phyloP scores from a whole-genome alignment of 2,113 vertebrate genomes.

The Menura novaehollandiae region DNA sequence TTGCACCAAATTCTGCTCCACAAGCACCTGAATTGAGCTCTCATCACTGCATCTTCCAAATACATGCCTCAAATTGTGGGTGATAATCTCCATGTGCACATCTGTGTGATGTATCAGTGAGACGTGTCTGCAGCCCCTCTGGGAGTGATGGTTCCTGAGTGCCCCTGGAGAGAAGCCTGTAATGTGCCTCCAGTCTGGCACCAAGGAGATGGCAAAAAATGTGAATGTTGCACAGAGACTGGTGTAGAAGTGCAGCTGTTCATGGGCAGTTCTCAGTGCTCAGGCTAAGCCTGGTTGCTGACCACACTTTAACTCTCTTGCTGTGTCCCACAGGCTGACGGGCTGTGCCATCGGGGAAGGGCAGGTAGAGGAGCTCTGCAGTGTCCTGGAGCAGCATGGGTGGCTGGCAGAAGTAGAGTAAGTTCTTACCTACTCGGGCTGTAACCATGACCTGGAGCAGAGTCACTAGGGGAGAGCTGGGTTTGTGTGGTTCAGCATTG shows the following conservation, averaged over 20 bases:
- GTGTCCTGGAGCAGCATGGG: constrained; percentile 5
- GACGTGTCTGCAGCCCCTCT: background rate
- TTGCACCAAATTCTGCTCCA: background rate
- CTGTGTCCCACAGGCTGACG: constrained; percentile 22
- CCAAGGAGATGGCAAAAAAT: background rate
- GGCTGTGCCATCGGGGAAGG: constrained; percentile 36
- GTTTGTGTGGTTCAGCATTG: background rate
- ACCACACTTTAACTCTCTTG: fast-evolving
- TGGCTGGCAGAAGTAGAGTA: constrained; percentile 67
- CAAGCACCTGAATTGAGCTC: background rate
- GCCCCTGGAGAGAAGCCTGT: background rate
- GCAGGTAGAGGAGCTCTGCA: constrained; percentile 47
- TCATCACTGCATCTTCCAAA: background rate
- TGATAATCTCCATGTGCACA: background rate
- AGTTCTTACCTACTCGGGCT: too few species aligned
- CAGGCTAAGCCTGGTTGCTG: background rate
- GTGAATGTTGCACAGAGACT: background rate
- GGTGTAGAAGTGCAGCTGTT: background rate
- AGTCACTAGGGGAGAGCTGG: background rate
- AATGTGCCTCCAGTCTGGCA: background rate
- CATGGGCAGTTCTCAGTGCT: background rate
- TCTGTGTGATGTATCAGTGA: background rate
- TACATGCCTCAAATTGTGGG: background rate
- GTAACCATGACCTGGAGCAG: background rate
- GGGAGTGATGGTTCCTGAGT: background rate